These are phyloP conservation scores for Zeuzera pyrina DNA, from an alignment of 2,888 invertebrate species.

Conservation along the genomic window DNA sequence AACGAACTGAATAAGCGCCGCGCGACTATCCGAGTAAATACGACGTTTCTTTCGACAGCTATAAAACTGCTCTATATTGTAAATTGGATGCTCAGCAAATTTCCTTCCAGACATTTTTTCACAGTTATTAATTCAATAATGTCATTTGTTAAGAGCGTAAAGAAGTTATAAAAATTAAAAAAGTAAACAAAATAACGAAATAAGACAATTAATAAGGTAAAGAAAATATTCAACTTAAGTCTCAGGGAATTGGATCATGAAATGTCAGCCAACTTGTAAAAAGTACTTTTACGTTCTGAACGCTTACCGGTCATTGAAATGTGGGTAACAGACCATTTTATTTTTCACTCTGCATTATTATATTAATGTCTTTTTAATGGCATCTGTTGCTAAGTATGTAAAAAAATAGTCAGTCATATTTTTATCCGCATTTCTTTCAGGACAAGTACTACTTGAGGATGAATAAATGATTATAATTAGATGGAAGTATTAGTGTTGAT, in stretches of 20 bases:
- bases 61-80: constrained; percentile 22
- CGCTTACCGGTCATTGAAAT: constrained; percentile 5
- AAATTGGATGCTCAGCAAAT: constrained; percentile 28
- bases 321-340: constrained; percentile 14
- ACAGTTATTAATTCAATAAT: constrained; percentile 27
- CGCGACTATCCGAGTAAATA: constrained; percentile 36
- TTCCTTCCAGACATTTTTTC: constrained; percentile 19
- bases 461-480: too few relatives aligned
- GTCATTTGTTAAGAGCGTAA: constrained; percentile 25
- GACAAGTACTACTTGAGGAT: too few relatives aligned
- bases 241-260: background rate
- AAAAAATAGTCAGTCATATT: constrained; percentile 14
- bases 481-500: too few relatives aligned
- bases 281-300: constrained; percentile 6
- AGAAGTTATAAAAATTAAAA: constrained; percentile 20
- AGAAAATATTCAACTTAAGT: constrained; percentile 13
- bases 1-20: constrained; percentile 45
- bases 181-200: constrained; percentile 23
- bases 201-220: constrained; percentile 8
- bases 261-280: constrained; percentile 1
- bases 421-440: background rate
- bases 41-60: constrained; percentile 22
- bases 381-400: constrained; percentile 14
- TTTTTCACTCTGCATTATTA: constrained; percentile 11
- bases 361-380: constrained; percentile 25